These are phyloP conservation scores for Aplochiton taeniatus DNA, from an alignment of 2,797 vertebrate species.

Conservation along the genomic window DNA sequence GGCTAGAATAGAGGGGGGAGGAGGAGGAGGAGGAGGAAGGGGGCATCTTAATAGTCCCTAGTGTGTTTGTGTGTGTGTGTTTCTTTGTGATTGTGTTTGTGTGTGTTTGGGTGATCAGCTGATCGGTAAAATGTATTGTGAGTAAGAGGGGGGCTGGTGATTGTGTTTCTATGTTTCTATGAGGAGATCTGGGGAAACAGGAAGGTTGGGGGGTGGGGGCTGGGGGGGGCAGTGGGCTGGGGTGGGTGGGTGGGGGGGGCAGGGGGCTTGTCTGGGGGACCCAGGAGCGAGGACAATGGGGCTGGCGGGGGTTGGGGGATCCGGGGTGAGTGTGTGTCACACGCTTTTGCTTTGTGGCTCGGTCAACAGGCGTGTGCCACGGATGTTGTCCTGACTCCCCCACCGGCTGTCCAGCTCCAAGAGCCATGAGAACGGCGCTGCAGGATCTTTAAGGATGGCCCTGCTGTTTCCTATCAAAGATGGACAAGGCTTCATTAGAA, in stretches of 20 bases:
- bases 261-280: constrained; percentile 65
- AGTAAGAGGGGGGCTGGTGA: constrained; percentile 21
- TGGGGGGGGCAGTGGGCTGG: constrained; percentile 16
- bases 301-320: constrained; percentile 42
- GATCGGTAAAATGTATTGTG: constrained; percentile 72
- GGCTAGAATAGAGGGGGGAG: constrained; percentile 8
- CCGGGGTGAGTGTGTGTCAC: constrained; percentile 66
- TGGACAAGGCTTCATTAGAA: constrained; percentile 77
- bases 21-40: background rate
- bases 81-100: constrained; percentile 11
- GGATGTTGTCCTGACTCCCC: constrained; percentile 67
- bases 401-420: constrained; percentile 71
- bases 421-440: constrained; percentile 64
- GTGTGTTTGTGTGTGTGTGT: constrained; percentile 22
- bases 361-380: constrained; percentile 82
- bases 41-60: constrained; percentile 5
- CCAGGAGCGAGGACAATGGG: constrained; percentile 54
- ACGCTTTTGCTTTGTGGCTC: constrained; percentile 76
- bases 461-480: constrained; percentile 77
- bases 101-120: constrained; percentile 57
- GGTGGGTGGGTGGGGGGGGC: constrained; percentile 37
- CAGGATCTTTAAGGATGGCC: constrained; percentile 68
- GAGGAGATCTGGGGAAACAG: constrained; percentile 13
- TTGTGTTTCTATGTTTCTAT: background rate
- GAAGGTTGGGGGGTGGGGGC: constrained; percentile 26